A percentile compares a stretch with the other conserved stretches of the same genome.
phyloP scores from a whole-genome alignment of 2,888 invertebrate genomes.

The Xylocampa areola region DNA sequence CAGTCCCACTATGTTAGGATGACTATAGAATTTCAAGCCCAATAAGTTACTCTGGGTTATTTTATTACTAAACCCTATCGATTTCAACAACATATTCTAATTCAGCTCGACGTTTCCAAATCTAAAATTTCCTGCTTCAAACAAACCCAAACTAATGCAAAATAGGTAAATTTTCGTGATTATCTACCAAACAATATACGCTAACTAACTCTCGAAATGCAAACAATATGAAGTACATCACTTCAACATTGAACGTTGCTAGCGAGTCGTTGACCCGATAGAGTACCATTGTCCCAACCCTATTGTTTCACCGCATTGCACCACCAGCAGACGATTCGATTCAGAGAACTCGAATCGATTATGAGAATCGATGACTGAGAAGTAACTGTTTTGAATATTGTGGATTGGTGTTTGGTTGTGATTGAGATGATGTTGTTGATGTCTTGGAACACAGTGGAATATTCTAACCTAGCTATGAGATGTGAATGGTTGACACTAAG shows the following conservation, averaged over 20 bases:
- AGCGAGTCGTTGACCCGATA: constrained; percentile 35
- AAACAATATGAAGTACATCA: constrained; percentile 13
- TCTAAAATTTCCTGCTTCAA: background rate
- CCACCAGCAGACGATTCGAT: constrained; percentile 33
- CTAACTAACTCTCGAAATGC: constrained; percentile 19
- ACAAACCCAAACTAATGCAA: background rate
- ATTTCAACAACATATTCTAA: background rate
- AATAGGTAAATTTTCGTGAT: background rate
- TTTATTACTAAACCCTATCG: background rate
- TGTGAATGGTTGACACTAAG: too few species aligned
- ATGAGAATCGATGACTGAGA: constrained; percentile 34
- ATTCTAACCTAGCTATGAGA: too few species aligned
- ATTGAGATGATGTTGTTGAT: background rate
- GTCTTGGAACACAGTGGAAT: too few species aligned
- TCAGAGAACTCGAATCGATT: constrained; percentile 37
- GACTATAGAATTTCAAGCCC: background rate
- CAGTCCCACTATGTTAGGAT: too few species aligned
- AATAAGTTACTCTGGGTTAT: background rate
- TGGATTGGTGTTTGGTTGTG: constrained; percentile 3
- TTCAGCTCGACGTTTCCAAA: background rate
- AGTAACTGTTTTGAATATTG: constrained; percentile 27
- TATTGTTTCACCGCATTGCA: constrained; percentile 55
- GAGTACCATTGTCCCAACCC: constrained; percentile 42
- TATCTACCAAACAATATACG: constrained; percentile 6
- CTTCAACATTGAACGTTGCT: constrained; percentile 16